Percentiles rank a stretch among this genome's conserved stretches.
Evolutionary conservation across 2,113 vertebrate genomes (phyloP).

Genomic region (Talpa occidentalis): DNA sequence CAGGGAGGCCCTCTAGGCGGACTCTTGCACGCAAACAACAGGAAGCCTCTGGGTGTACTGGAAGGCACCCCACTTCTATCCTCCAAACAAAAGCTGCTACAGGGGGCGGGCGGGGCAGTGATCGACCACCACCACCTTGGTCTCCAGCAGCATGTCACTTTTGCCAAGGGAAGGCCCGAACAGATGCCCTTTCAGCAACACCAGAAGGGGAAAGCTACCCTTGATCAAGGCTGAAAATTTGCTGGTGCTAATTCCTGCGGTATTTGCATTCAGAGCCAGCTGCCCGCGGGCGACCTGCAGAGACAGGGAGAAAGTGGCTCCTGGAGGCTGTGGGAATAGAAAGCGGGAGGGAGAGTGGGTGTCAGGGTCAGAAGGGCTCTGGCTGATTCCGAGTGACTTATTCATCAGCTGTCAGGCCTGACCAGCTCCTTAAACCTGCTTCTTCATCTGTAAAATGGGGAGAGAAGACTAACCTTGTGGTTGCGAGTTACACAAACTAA

Average conservation of each 20-base stretch:
- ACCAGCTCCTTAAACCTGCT: background rate
- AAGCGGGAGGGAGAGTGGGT: background rate
- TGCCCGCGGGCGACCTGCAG: background rate
- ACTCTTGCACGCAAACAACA: background rate
- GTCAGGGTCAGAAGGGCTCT: background rate
- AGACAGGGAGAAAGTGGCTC: background rate
- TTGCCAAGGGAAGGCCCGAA: background rate
- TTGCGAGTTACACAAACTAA: background rate
- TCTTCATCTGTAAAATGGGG: background rate
- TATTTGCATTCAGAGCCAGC: background rate
- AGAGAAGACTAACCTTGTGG: background rate
- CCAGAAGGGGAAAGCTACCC: background rate
- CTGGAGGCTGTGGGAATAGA: background rate
- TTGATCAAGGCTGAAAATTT: background rate
- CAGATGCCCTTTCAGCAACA: rapidly evolving
- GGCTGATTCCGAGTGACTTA: background rate
- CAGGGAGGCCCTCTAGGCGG: no score
- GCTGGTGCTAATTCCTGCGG: background rate
- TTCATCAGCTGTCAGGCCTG: background rate
- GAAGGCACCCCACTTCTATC: slow-evolving; percentile 47
- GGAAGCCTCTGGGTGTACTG: slow-evolving; percentile 3
- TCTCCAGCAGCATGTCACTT: background rate
- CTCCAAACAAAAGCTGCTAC: background rate
- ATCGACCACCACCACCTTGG: rapidly evolving
- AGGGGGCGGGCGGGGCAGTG: background rate